Percentiles rank a stretch among this genome's conserved stretches.
These are phyloP conservation scores for Eurosta solidaginis DNA, from an alignment of 1,140 invertebrate genomes.

Conservation along the genomic window DNA sequence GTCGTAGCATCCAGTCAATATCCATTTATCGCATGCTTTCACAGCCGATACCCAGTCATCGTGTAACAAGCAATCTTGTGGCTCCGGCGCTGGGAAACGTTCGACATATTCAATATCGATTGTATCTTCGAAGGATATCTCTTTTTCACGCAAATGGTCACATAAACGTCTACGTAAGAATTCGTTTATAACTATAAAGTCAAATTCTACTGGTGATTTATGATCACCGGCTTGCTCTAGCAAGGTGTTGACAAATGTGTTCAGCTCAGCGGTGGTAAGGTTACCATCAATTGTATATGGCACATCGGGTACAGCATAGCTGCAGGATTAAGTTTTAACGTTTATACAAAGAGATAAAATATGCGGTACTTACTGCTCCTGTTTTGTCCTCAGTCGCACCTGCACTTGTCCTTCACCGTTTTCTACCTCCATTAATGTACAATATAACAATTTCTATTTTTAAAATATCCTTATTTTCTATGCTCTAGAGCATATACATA, in stretches of 20 bases:
- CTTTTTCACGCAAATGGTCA: slow-evolving; percentile 72
- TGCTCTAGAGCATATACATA: slow-evolving; percentile 11
- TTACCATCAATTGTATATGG: slow-evolving; percentile 79
- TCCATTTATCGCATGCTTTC: slow-evolving; percentile 76
- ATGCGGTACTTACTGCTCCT: slow-evolving; percentile 70
- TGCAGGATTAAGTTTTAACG: slow-evolving; percentile 56
- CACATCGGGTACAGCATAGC: slow-evolving; percentile 84
- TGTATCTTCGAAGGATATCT: slow-evolving; percentile 74
- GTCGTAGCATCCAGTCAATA: slow-evolving; percentile 94
- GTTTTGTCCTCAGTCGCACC: slow-evolving; percentile 79
- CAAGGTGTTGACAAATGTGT: slow-evolving; percentile 80
- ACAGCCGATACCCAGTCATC: slow-evolving; percentile 95
- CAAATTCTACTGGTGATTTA: slow-evolving; percentile 74
- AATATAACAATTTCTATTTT: not conserved
- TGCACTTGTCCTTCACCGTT: slow-evolving; percentile 67
- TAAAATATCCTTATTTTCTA: not conserved
- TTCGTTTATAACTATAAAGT: slow-evolving; percentile 84
- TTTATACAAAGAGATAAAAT: not conserved
- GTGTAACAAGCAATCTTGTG: slow-evolving; percentile 87
- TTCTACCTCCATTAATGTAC: slow-evolving; percentile 49
- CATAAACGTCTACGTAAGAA: slow-evolving; percentile 67
- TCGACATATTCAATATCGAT: slow-evolving; percentile 90
- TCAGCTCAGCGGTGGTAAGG: slow-evolving; percentile 72
- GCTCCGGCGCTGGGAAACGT: slow-evolving; percentile 83
- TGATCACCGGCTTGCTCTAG: slow-evolving; percentile 67